These are phyloP conservation scores for Papio anubis DNA, from an alignment of 2,113 vertebrate genomes.

Conservation along the genomic window DNA sequence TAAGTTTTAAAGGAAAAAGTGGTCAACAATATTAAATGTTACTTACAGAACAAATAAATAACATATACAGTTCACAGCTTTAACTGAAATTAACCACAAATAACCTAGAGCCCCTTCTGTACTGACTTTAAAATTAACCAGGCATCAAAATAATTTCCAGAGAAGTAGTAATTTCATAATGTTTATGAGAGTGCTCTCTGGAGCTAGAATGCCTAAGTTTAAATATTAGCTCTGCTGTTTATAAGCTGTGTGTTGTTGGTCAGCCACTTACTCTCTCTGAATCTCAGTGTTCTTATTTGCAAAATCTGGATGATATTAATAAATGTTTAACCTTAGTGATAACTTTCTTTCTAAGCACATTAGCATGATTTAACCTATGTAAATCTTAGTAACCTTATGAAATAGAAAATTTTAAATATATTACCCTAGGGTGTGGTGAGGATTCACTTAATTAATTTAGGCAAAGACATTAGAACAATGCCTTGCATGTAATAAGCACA, in stretches of 20 bases:
- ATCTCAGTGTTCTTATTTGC: not conserved
- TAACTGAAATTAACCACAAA: not conserved
- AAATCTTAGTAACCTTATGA: not conserved
- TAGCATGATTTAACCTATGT: not conserved
- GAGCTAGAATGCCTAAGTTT: not conserved
- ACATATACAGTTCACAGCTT: not conserved
- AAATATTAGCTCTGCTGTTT: not conserved
- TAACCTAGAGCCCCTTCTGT: not conserved
- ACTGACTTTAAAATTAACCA: constrained; percentile 1
- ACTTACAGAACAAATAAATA: not conserved
- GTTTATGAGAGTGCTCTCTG: not conserved
- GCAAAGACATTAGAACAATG: not conserved
- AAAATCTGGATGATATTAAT: not conserved
- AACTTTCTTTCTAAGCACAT: not conserved
- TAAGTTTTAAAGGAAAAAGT: not conserved
- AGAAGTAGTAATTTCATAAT: not conserved
- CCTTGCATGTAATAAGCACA: not conserved
- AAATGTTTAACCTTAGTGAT: not conserved
- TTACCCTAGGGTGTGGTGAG: not conserved
- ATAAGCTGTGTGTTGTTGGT: not conserved
- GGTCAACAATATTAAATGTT: not conserved
- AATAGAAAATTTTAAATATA: not conserved
- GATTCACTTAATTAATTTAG: constrained; percentile 32
- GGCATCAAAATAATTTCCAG: not conserved
- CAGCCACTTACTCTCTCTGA: not conserved